Evolutionary conservation across 2,113 vertebrate genomes (phyloP), one percentile per base, ranked within the genome.

Genomic region (Indicator maculatus): DNA sequence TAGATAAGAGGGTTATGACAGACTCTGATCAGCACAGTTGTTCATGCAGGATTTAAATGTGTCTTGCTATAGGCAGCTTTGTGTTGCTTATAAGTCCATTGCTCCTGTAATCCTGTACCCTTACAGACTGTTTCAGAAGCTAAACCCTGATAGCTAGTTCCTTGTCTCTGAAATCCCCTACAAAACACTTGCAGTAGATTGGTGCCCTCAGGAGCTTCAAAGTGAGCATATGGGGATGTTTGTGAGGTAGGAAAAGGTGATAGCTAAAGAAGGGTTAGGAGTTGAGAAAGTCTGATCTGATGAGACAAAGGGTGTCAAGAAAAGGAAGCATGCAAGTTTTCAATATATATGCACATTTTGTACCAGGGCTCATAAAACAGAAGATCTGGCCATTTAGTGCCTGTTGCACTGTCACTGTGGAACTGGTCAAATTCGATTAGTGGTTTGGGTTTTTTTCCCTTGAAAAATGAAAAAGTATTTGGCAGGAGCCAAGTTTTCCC

Each of bases 41-140:
- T 20, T 14, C 66, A 66, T 83, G 59, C 63, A 81, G 82, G 71
- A 39, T 47, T 76, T 90, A 69, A 78, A 74, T 33, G 30, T 70
- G 45, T 63, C 80, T 88, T 60, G 27, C 20, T 82, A 63, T 36
- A 85, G 50, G 67, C 53, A 92, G 89, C 50, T 96, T 83, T 93
- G 52, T 91, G 95, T 96, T 92, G 67, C 83, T 93, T 90, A 83
- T 87, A 61, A 21, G 72, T 58, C 44, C 85, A 70, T 67, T 90
- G 78, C 80, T 61, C 19, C 79, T 86, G 83, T 89, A 91, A 75
- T 76, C 44, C 53, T 67, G 61, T 24, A 63, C 9, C 41, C 24
- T 95, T 56, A 47, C 33, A 77, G 60, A 64, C 26, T 28, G 26
- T 80, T 75, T 67, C 52, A 76, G 69, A 63, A 66, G 58, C 11